phyloP scores from a whole-genome alignment of 2,888 invertebrate species.

The Adelphocoris suturalis region DNA sequence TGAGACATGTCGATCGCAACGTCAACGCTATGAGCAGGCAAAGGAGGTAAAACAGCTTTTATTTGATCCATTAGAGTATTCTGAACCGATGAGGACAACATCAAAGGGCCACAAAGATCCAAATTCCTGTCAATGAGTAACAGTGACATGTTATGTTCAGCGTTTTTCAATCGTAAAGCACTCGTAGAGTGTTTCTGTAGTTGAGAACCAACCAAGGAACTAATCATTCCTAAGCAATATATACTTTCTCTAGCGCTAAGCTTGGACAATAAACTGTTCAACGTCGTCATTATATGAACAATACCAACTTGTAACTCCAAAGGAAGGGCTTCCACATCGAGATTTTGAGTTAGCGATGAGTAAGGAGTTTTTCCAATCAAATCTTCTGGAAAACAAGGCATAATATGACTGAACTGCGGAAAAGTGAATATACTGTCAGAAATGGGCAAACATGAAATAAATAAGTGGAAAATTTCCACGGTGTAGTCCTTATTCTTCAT shows the following conservation, averaged over 20 bases:
- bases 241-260: conserved; percentile 84
- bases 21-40: conserved; percentile 84
- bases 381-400: conserved; percentile 80
- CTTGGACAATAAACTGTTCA: conserved; percentile 81
- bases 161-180: conserved; percentile 81
- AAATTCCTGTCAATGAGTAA: conserved; percentile 84
- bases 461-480: conserved; percentile 83
- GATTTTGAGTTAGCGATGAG: conserved; percentile 75
- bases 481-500: conserved; percentile 82
- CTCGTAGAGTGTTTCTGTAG: conserved; percentile 82
- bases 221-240: conserved; percentile 83
- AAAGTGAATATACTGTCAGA: conserved; percentile 83
- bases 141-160: conserved; percentile 80
- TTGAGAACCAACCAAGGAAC: conserved; percentile 82
- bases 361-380: conserved; percentile 54
- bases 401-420: conserved; percentile 82
- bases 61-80: conserved; percentile 83
- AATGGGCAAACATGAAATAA: conserved; percentile 82
- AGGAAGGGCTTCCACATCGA: conserved; percentile 79
- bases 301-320: conserved; percentile 79
- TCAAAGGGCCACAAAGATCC: conserved; percentile 82
- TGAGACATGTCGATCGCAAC: conserved; percentile 84
- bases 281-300: conserved; percentile 80
- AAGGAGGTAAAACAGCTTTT: conserved; percentile 82
- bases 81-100: not conserved